Conservation (phyloP, 2,797 vertebrate species). For the Iguana delicatissima region DNA sequence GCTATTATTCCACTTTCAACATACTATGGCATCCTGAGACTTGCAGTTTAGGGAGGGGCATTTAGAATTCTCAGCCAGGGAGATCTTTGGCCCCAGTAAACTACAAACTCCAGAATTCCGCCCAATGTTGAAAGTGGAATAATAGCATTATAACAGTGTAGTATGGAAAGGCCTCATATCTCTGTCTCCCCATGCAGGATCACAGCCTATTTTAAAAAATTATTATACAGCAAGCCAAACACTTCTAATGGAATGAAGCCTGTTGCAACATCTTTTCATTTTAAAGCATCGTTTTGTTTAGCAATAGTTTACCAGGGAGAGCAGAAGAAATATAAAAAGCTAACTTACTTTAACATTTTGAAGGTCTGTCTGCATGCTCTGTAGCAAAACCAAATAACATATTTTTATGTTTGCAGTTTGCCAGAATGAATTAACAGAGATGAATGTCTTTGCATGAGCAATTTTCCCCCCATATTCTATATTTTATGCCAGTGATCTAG, state of each 20-base stretch:
- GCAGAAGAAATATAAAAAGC: not conserved
- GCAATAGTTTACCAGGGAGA: not conserved
- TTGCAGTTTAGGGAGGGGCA: too few species aligned
- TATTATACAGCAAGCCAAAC: conserved; percentile 19
- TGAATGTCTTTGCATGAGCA: conserved; percentile 30
- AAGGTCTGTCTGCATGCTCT: conserved; percentile 9
- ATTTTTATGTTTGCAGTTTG: conserved; percentile 59
- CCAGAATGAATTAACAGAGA: conserved; percentile 30
- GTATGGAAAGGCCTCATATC: too few species aligned
- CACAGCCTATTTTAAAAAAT: not conserved
- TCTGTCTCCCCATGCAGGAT: too few species aligned
- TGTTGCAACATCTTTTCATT: not conserved
- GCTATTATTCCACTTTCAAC: too few species aligned
- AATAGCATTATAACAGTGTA: too few species aligned
- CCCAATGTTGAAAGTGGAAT: too few species aligned
- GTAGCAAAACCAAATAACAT: conserved; percentile 46
- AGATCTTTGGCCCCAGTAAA: too few species aligned
- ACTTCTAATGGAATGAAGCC: conserved; percentile 4
- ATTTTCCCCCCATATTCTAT: conserved; percentile 59
- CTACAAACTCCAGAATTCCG: too few species aligned
- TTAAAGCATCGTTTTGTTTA: conserved; percentile 21
- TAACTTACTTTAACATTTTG: conserved; percentile 21
- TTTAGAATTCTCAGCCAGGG: too few species aligned
- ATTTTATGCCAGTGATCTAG: conserved; percentile 18
- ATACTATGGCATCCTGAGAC: too few species aligned